These are phyloP conservation scores for Sminthurides bifidus DNA, from an alignment of 1,140 invertebrate genomes.

Conservation along the genomic window DNA sequence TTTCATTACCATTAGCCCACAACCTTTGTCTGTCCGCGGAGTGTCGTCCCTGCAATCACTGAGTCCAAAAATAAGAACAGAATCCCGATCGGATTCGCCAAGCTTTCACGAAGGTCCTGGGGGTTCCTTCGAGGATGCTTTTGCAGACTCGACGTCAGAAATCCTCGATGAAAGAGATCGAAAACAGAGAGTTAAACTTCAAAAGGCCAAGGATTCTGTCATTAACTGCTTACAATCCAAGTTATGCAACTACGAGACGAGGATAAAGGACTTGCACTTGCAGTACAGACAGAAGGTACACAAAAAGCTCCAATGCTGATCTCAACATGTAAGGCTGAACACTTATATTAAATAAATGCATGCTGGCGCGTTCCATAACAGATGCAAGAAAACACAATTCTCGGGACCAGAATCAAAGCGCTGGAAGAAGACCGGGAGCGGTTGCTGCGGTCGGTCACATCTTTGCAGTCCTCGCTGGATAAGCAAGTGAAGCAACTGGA, in stretches of 20 bases:
- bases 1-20: no score
- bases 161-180: background rate
- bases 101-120: background rate
- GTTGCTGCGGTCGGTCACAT: constrained; percentile 11
- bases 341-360: background rate
- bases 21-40: no score
- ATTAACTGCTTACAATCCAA: constrained; percentile 27
- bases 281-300: constrained; percentile 26
- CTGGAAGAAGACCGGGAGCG: constrained; percentile 28
- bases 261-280: constrained; percentile 25
- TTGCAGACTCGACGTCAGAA: background rate
- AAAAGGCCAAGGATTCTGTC: constrained; percentile 30
- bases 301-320: background rate
- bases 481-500: constrained; percentile 16
- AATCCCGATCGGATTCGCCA: background rate
- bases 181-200: constrained; percentile 14
- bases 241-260: constrained; percentile 22
- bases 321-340: background rate
- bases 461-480: constrained; percentile 19
- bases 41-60: background rate
- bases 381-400: constrained; percentile 31
- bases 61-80: background rate
- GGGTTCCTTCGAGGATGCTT: background rate
- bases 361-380: background rate
- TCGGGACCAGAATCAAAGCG: constrained; percentile 23